Evolutionary conservation across 2,888 invertebrate genomes (phyloP), one percentile per base, ranked within the genome.

Genomic region (Atethmia centrago): DNA sequence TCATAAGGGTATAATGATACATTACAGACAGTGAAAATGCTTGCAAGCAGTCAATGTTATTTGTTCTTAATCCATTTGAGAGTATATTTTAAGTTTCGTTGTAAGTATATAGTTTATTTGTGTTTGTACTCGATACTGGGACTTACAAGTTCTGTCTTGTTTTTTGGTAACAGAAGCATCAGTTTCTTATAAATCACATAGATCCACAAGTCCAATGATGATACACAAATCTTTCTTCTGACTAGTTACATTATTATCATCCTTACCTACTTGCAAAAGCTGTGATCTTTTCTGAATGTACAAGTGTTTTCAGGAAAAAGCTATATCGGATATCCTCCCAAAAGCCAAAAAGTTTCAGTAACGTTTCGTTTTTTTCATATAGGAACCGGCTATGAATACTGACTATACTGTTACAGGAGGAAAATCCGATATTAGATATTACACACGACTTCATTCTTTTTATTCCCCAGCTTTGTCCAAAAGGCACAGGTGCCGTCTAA

Each of bases 401-500:
- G 2, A 1, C 12, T 40, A 21, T 10, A 40, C 19, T 31, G 28
- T 49, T 7, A 14, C 10, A 19, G n/a, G 16, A 19, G 14, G 28
- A 49, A 49, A 49, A 40, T 58, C 74, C 40, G 7, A 40, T 56
- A 58, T 58, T 58, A 14, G 28, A 58, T 49, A 42, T 73, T 42
- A 58, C n/a, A 49, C 7, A 16, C 28, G 12, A 40, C 16, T 56
- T 21, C n/a, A 10, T 49, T 49, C 40, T 49, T 73, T 58, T 40
- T 19, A 58, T 12, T 71, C 8, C 3, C n/a, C n/a, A 51, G 51
- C 40, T 19, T 51, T 71, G 10, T 19, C 14, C n/a, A 31, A 14
- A 51, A 42, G 51, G n/a, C 49, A 16, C 58, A 58, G 58, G 31
- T 72, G 74, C 10, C 31, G 31, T 59, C n/a, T 42, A n/a, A 59